Base-by-base conservation (phyloP, 2,113 vertebrate species). In the Ciconia boyciana region DNA sequence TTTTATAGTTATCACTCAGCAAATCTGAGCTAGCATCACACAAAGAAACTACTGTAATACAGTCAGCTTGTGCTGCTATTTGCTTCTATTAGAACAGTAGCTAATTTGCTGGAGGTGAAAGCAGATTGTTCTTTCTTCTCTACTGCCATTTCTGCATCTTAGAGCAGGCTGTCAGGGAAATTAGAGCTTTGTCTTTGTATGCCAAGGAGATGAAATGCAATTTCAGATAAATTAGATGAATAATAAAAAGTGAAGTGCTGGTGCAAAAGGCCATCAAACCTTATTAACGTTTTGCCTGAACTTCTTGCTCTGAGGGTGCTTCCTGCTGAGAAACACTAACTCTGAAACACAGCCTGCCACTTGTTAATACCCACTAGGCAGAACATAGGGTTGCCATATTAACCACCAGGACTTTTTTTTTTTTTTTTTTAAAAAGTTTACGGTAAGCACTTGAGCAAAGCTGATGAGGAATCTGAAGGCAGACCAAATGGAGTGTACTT, bases 201-300 rank as follows among this genome's bases (percentile, higher is more conserved):
- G 49, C 49, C 75, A 93, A 90, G 74, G 89, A 89, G 91, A 88
- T 55, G 32, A 96, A 96, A 81, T 93, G 48, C 7, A 10, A 89
- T 95, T 96, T 97, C 68, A 82, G 81, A 91, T 74, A 96, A 96
- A 96, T 93, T 94, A 93, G 71, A 78, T 82, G 13, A 96, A 93
- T 96, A 95, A 86, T 84, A 94, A 90, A 68, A 49, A 96, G 24
- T 83, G 78, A 96, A 93, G 16, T 88, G n/a, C 65, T 76, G 44
- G 28, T 89, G 74, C 61, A 91, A 95, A 94, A 93, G 61, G 39
- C 57, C 68, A 88, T 89, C 66, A 88, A 90, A 93, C 39, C 44
- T 88, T 96, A 82, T 86, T 91, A 96, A 86, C 0, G 0, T 7
- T 85, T 94, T 89, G 25, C 44, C 68, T 94, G 80, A 60, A 80